Evolutionary conservation across 2,888 invertebrate species (phyloP), one percentile per base, ranked within the genome.

Genomic region (Caenorhabditis sp.): DNA sequence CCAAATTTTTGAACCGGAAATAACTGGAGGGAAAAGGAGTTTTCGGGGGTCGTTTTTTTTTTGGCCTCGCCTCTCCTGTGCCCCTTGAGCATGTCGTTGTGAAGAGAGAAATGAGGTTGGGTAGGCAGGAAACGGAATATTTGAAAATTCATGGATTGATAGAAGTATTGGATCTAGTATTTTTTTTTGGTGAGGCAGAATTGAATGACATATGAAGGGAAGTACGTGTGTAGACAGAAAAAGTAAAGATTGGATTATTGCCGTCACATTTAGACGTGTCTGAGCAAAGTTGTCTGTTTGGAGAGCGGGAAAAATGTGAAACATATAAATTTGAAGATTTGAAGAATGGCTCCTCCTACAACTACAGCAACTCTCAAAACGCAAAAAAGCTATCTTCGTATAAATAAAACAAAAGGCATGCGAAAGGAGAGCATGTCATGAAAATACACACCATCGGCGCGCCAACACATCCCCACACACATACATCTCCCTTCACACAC

Each of bases 321-420:
- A 38, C 38, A 38, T 22, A 49, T 49, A 49, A 49, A n/a, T 49
- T 49, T 47, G 49, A 49, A 26, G 12, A n/a, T n/a, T n/a, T 47
- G 49, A 49, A 26, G 12, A 54, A 26, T 24, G 24, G 24, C 49
- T 54, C 41, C 54, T 7, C 5, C 19, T 19, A 54, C 51, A 68
- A n/a, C n/a, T n/a, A n/a, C n/a, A 68, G 54, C 54, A 68, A 68
- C 68, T 68, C 68, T 68, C 68, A n/a, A 68, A 68, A 68, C 22
- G 54, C 38, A 35, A 38, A 68, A 38, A 68, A 31, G 54, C 64
- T 68, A 68, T 68, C 54, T 68, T 68, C 54, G 68, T 54, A 68
- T 68, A 68, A 74, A 64, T 63, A 74, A 64, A 74, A 74, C 63
- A 74, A 63, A 64, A 74, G 63, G 74, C 74, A 74, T 41, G 51